These are phyloP conservation scores for Pollenia griseotomentosa DNA, from an alignment of 2,888 invertebrate species.

Conservation along the genomic window DNA sequence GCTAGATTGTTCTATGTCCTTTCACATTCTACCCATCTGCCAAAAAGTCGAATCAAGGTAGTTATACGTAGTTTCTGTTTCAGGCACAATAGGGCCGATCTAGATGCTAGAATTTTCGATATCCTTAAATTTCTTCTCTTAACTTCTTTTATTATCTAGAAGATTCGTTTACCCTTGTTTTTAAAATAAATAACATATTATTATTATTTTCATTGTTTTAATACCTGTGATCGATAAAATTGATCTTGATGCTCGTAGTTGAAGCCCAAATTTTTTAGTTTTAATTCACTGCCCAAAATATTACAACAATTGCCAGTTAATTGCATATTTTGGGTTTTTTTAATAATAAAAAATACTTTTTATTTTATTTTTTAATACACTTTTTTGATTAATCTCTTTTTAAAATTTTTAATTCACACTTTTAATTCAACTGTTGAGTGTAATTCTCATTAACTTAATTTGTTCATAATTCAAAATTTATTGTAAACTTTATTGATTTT, in stretches of 20 bases:
- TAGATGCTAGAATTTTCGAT: no score
- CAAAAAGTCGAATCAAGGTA: no score
- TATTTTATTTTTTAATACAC: background rate
- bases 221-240: slow-evolving; percentile 83
- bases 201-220: slow-evolving; percentile 30
- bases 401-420: background rate
- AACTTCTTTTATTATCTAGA: no score
- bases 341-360: background rate
- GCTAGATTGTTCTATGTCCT: no score
- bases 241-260: slow-evolving; percentile 80
- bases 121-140: no score
- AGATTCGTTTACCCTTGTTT: background rate
- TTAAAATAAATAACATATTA: background rate
- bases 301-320: slow-evolving; percentile 76
- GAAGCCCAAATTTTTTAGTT: slow-evolving; percentile 81
- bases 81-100: no score
- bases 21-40: no score
- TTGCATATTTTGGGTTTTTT: slow-evolving; percentile 77
- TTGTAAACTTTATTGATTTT: background rate
- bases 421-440: background rate
- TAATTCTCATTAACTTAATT: slow-evolving; percentile 1
- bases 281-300: slow-evolving; percentile 79
- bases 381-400: background rate
- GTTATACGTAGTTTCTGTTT: no score
- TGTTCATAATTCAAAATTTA: background rate